A percentile compares a stretch with the other conserved stretches of the same genome.
Conservation (phyloP, 1,140 invertebrate genomes). For the Drosophila orosa region DNA sequence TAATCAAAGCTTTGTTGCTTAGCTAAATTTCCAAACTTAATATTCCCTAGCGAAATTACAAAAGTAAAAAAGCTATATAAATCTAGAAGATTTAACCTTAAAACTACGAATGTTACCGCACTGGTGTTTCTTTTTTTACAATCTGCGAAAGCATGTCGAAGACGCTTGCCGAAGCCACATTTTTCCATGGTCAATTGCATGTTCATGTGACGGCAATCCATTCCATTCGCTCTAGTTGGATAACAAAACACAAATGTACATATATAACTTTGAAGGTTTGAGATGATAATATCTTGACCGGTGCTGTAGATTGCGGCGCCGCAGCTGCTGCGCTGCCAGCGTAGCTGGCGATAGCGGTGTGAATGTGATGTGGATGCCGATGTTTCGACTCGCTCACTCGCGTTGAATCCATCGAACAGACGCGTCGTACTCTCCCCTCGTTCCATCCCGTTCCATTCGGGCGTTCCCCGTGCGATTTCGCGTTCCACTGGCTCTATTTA, state of each 20-base stretch:
- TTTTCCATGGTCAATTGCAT: too few species aligned
- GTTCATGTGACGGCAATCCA: too few species aligned
- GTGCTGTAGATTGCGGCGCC: conserved; percentile 23
- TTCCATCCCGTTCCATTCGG: conserved; percentile 49
- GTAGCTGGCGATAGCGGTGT: conserved; percentile 23
- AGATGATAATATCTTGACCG: not conserved
- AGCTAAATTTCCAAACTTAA: too few species aligned
- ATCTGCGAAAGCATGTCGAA: too few species aligned
- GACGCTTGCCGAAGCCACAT: too few species aligned
- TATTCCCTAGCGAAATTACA: too few species aligned
- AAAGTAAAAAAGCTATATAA: too few species aligned
- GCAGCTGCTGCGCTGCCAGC: conserved; percentile 37
- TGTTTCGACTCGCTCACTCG: conserved; percentile 69
- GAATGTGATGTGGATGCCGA: conserved; percentile 42
- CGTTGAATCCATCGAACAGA: conserved; percentile 78
- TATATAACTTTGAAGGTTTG: not conserved
- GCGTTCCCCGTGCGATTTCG: conserved; percentile 29
- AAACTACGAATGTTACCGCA: too few species aligned
- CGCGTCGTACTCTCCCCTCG: conserved; percentile 72
- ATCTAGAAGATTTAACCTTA: too few species aligned
- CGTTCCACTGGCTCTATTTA: conserved; percentile 31
- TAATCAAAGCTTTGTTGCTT: too few species aligned
- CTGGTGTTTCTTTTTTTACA: too few species aligned
- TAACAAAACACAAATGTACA: not conserved
- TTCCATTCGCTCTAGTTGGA: too few species aligned